Conservation (phyloP, 1,140 invertebrate species). For the Protaetia brevitarsis region DNA sequence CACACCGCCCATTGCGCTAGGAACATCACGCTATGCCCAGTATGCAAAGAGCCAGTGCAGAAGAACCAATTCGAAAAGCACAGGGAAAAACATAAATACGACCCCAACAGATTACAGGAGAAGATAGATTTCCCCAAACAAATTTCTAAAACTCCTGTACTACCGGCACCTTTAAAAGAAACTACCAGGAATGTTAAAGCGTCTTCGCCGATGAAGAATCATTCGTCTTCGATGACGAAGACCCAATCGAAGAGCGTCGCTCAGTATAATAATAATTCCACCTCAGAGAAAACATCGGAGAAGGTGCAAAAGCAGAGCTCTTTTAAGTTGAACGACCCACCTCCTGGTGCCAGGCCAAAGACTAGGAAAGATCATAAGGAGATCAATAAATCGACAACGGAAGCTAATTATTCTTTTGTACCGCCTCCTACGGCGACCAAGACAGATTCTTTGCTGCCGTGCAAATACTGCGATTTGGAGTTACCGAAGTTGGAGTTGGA, state of each 20-base stretch:
- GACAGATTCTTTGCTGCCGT: slow-evolving; percentile 45
- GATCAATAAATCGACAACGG: neutral
- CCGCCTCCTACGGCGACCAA: slow-evolving; percentile 11
- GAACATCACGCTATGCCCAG: slow-evolving; percentile 44
- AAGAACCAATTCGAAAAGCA: slow-evolving; percentile 42
- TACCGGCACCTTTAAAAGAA: neutral
- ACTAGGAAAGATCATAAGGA: neutral
- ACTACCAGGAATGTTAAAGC: neutral
- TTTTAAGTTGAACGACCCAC: neutral
- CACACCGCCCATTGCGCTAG: slow-evolving; percentile 46
- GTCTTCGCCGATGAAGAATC: neutral
- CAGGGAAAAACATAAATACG: slow-evolving; percentile 7
- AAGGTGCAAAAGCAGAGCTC: neutral
- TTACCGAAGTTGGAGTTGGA: slow-evolving; percentile 56
- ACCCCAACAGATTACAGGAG: neutral
- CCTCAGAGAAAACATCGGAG: slow-evolving; percentile 13
- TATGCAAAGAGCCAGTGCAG: slow-evolving; percentile 45
- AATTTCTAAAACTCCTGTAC: neutral
- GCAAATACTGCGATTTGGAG: slow-evolving; percentile 62
- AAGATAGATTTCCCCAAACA: slow-evolving; percentile 18
- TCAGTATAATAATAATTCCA: too few species aligned
- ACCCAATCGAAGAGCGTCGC: too few species aligned
- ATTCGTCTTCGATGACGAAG: too few species aligned
- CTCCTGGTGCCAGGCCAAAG: neutral
- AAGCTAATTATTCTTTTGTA: too few species aligned